Conservation (phyloP, 2,797 vertebrate genomes). For the Pipistrellus kuhlii region DNA sequence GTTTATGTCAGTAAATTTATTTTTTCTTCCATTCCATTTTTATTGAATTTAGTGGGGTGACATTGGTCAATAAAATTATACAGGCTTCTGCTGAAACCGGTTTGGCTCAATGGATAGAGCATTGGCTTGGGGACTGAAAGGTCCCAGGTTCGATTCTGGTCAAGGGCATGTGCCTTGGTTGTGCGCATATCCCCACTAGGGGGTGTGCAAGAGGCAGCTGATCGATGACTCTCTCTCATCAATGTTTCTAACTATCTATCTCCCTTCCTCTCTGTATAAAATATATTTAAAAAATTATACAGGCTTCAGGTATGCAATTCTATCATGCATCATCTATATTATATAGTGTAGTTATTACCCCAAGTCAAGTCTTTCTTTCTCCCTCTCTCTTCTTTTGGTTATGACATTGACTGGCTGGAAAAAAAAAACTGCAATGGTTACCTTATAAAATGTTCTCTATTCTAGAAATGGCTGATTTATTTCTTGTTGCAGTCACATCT, state of each 20-base stretch:
- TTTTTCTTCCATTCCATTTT: background rate
- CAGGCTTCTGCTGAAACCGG: no score
- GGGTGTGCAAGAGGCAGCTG: no score
- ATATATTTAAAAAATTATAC: background rate
- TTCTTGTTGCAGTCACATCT: background rate
- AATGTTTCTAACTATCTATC: no score
- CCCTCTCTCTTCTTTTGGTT: background rate
- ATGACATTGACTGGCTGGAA: background rate
- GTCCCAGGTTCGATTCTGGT: no score
- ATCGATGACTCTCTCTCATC: no score
- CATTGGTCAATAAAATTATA: background rate
- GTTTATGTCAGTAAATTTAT: background rate
- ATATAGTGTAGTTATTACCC: background rate
- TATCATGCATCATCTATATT: background rate
- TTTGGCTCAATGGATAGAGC: no score
- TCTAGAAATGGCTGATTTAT: background rate
- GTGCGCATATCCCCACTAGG: no score
- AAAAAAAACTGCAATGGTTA: background rate
- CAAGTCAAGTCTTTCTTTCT: background rate
- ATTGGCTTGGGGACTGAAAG: no score
- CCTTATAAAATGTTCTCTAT: background rate
- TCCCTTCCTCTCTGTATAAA: no score
- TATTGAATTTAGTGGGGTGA: background rate
- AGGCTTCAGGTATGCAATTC: background rate
- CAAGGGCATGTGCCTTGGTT: no score